Percentiles rank a stretch among this genome's conserved stretches.
Conservation (phyloP, 2,888 invertebrate genomes). For the Zygothrica quintamaculata region DNA sequence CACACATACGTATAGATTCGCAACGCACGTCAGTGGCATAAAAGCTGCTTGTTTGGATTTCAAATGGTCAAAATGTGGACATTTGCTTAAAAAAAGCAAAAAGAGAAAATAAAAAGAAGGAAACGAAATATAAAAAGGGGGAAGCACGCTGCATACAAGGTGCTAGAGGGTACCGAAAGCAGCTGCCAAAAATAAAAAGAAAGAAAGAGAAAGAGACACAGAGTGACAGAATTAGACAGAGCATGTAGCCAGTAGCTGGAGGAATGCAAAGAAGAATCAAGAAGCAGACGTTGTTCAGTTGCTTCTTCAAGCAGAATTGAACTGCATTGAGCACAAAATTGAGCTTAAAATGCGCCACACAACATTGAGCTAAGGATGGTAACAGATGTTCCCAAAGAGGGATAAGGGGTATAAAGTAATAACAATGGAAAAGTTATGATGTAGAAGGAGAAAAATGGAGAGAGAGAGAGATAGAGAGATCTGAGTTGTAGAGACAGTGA, state of each 20-base stretch:
- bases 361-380: constrained; percentile 10
- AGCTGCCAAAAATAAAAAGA: background rate
- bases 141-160: background rate
- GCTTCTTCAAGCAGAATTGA: constrained; percentile 30
- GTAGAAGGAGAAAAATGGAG: background rate
- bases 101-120: constrained; percentile 19
- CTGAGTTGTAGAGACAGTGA: too few relatives aligned
- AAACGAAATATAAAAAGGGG: constrained; percentile 6
- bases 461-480: too few relatives aligned
- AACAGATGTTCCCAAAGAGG: constrained; percentile 15
- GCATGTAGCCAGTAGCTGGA: too few relatives aligned
- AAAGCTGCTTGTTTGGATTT: constrained; percentile 79
- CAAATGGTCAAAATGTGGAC: constrained; percentile 77
- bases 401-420: background rate
- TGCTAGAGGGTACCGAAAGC: background rate
- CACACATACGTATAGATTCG: constrained; percentile 30
- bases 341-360: constrained; percentile 16
- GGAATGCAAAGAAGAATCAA: too few relatives aligned
- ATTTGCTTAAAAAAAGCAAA: constrained; percentile 64
- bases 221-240: too few relatives aligned
- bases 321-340: constrained; percentile 7
- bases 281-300: constrained; percentile 8
- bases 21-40: constrained; percentile 71
- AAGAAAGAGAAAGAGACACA: constrained; percentile 11
- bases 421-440: background rate